phyloP scores from a whole-genome alignment of 2,113 vertebrate species.

The Eretmochelys imbricata region DNA sequence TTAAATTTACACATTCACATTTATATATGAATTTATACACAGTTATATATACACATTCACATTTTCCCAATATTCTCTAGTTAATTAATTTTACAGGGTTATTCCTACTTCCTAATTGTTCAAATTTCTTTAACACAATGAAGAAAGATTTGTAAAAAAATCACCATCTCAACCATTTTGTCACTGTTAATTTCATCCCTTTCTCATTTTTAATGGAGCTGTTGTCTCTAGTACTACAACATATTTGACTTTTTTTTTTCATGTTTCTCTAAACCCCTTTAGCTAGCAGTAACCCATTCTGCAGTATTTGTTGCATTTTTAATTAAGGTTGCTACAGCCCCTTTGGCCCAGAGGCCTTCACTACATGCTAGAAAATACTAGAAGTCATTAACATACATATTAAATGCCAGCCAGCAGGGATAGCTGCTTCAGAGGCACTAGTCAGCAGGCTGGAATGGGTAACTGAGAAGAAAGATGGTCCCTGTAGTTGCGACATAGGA shows the following conservation, averaged over 20 bases:
- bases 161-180: conserved; percentile 18
- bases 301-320: conserved; percentile 56
- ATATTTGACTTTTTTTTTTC: not conserved
- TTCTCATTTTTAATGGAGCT: conserved; percentile 53
- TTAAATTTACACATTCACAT: too few relatives aligned
- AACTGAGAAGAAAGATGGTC: fast-evolving
- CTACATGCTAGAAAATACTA: not conserved
- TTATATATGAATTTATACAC: too few relatives aligned
- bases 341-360: conserved; percentile 9
- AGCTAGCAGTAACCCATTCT: conserved; percentile 20
- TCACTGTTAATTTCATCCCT: not conserved
- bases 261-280: conserved; percentile 24
- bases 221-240: conserved; percentile 36
- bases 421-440: not conserved
- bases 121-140: not conserved
- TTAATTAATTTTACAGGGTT: conserved; percentile 28
- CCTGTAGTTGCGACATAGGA: not conserved
- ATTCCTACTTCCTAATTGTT: conserved; percentile 21
- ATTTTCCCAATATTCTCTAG: not conserved
- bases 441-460: not conserved
- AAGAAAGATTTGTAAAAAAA: not conserved
- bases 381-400: not conserved
- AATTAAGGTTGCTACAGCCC: conserved; percentile 36
- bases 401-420: fast-evolving
- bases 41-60: too few relatives aligned